These are phyloP conservation scores for Eupithecia pulchellata DNA, from an alignment of 2,888 invertebrate genomes.

Conservation along the genomic window DNA sequence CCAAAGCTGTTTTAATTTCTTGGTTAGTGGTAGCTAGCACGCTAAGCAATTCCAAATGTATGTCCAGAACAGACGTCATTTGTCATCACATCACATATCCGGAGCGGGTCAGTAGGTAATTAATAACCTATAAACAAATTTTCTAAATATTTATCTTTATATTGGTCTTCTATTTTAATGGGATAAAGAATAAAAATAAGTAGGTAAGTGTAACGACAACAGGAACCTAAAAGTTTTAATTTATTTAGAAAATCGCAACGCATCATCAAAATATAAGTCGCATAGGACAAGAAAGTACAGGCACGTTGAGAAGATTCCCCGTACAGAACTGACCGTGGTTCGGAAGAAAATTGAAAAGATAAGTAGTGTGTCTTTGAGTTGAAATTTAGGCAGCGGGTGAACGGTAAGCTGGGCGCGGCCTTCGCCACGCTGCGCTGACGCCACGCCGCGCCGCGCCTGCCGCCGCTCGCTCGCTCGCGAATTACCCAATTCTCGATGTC, in stretches of 20 bases:
- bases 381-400: conserved; percentile 58
- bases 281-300: not conserved
- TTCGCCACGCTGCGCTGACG: not conserved
- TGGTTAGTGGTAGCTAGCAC: not conserved
- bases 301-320: not conserved
- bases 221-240: not conserved
- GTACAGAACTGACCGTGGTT: conserved; percentile 24
- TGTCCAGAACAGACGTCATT: not conserved
- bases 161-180: not conserved
- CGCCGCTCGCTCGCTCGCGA: conserved; percentile 68
- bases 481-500: conserved; percentile 79
- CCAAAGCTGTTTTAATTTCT: not conserved
- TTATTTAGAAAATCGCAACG: not conserved
- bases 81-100: not conserved
- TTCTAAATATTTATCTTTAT: not conserved
- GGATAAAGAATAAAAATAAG: not conserved
- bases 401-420: conserved; percentile 46
- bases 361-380: conserved; percentile 63
- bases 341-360: conserved; percentile 56
- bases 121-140: not conserved
- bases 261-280: not conserved
- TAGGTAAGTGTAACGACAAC: not conserved
- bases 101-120: too few species aligned
- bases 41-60: not conserved
- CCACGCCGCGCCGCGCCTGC: not conserved